Conservation (phyloP, 2,113 vertebrate genomes). For the Lonchura striata region DNA sequence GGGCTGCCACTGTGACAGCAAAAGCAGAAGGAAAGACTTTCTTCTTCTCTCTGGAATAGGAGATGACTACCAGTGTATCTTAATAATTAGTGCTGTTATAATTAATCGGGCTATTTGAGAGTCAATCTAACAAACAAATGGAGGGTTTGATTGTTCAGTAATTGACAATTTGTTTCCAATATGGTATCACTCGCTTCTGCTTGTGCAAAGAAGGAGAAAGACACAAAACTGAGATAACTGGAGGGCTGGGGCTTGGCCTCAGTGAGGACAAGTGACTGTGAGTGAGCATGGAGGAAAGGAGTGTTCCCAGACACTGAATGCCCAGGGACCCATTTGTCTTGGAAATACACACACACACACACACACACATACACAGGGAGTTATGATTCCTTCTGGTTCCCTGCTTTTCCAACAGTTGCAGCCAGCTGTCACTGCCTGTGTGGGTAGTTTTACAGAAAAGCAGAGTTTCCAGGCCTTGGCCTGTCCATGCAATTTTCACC, state of each 20-base stretch:
- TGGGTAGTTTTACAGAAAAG: neutral
- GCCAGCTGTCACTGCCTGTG: neutral
- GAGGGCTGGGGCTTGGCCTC: neutral
- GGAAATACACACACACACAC: neutral
- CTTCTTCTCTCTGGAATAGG: conserved; percentile 34
- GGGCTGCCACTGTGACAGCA: conserved; percentile 65
- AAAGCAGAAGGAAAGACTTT: conserved; percentile 44
- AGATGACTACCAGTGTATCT: conserved; percentile 71
- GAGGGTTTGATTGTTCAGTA: conserved; percentile 66
- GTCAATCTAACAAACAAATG: conserved; percentile 71
- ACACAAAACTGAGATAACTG: neutral
- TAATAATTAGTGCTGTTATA: conserved; percentile 74
- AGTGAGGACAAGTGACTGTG: neutral
- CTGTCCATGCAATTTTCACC: neutral
- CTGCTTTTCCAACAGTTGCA: conserved; percentile 19
- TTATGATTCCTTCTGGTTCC: neutral
- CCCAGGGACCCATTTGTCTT: conserved; percentile 20
- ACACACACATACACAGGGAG: neutral
- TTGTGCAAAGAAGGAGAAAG: neutral
- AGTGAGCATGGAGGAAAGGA: neutral
- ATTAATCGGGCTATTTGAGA: conserved; percentile 74
- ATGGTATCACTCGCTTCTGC: neutral
- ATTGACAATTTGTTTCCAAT: conserved; percentile 67
- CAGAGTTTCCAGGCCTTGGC: neutral
- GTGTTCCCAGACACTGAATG: neutral